phyloP scores from a whole-genome alignment of 2,797 vertebrate species.

The Poecilia gillii region DNA sequence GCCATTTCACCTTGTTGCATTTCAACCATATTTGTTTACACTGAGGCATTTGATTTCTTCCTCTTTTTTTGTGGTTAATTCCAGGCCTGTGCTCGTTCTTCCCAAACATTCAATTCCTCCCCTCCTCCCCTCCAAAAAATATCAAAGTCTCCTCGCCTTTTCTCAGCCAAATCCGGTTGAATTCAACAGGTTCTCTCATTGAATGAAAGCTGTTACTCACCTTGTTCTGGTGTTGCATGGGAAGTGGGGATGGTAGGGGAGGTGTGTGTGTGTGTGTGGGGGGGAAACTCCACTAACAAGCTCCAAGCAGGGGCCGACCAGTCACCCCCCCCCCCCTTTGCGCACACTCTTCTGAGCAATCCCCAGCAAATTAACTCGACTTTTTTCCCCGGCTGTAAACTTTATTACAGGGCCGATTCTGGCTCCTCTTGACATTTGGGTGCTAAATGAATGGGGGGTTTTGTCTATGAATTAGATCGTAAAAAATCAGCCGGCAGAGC shows the following conservation, averaged over 20 bases:
- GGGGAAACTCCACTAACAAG: slow-evolving; percentile 77
- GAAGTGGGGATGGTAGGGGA: slow-evolving; percentile 51
- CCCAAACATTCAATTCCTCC: neutral
- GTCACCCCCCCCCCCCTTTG: slow-evolving; percentile 79
- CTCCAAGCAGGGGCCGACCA: slow-evolving; percentile 82
- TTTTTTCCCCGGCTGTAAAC: slow-evolving; percentile 92
- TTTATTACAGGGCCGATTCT: slow-evolving; percentile 93
- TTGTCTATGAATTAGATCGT: slow-evolving; percentile 99
- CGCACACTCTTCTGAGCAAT: slow-evolving; percentile 80
- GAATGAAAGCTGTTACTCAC: slow-evolving; percentile 84
- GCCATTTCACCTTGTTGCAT: neutral
- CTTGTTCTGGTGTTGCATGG: slow-evolving; percentile 78
- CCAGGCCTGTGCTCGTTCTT: neutral
- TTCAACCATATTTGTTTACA: neutral
- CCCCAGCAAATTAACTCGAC: slow-evolving; percentile 87
- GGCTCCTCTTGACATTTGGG: slow-evolving; percentile 95
- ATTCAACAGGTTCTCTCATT: slow-evolving; percentile 75
- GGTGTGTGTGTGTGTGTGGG: slow-evolving; percentile 56
- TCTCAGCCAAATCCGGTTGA: slow-evolving; percentile 19
- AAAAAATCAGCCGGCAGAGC: slow-evolving; percentile 97
- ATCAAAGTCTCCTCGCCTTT: neutral
- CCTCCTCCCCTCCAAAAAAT: neutral
- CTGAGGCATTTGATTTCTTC: neutral
- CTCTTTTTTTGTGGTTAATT: neutral
- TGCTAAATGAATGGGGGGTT: slow-evolving; percentile 96